Evolutionary conservation across 2,888 invertebrate genomes (phyloP).

Genomic region (Hanleya hanleyi): DNA sequence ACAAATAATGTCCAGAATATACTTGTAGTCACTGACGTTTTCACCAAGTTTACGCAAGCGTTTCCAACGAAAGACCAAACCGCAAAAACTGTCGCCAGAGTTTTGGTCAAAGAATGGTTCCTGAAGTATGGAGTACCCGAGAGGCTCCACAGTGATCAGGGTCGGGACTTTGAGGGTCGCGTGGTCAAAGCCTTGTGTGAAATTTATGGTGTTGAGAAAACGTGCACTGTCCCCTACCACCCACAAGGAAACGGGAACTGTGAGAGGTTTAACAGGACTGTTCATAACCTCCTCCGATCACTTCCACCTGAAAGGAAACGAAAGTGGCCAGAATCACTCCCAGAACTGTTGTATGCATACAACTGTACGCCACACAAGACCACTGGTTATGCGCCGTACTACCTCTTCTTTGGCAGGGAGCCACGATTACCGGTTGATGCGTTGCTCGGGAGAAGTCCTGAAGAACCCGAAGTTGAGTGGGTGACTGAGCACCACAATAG

Average conservation of each 20-base stretch:
- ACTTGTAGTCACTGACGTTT: conserved; percentile 23
- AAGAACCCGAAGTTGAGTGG: not conserved
- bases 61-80: conserved; percentile 39
- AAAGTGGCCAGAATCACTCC: conserved; percentile 36
- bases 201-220: conserved; percentile 35
- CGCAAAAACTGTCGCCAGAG: conserved; percentile 38
- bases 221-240: conserved; percentile 40
- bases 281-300: conserved; percentile 38
- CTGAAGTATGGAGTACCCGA: conserved; percentile 39
- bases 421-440: conserved; percentile 23
- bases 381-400: conserved; percentile 22
- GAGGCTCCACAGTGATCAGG: conserved; percentile 42
- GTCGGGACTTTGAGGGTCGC: conserved; percentile 34
- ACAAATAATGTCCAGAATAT: conserved; percentile 1
- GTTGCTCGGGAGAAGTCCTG: conserved; percentile 7
- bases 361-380: conserved; percentile 20
- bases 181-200: conserved; percentile 36
- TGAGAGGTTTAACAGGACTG: conserved; percentile 42
- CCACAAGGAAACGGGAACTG: conserved; percentile 42
- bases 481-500: not conserved
- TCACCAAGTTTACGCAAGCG: conserved; percentile 42
- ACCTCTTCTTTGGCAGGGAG: conserved; percentile 27
- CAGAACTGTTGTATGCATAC: conserved; percentile 27
- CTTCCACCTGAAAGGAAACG: conserved; percentile 27
- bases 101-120: conserved; percentile 41